These are phyloP conservation scores for Micrasema longulum DNA, from an alignment of 1,140 invertebrate genomes.

Conservation along the genomic window DNA sequence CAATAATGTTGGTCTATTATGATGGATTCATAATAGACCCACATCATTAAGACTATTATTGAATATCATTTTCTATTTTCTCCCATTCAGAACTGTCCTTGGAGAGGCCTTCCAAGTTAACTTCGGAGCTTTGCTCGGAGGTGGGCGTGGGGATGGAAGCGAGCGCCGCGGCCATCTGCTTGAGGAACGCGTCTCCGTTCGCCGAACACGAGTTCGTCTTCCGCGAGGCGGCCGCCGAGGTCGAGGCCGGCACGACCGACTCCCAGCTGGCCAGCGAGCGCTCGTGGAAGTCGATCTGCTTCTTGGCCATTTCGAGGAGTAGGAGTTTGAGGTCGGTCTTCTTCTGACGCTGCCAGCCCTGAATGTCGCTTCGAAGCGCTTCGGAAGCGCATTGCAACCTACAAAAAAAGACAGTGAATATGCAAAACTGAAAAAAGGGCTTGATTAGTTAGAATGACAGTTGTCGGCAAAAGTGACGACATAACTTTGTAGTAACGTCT, in stretches of 20 bases:
- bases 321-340: conserved; percentile 76
- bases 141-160: neutral
- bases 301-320: conserved; percentile 74
- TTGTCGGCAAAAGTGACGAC: no score
- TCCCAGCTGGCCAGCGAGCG: conserved; percentile 43
- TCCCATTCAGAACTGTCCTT: conserved; percentile 33
- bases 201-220: no score
- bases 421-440: no score
- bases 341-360: conserved; percentile 79
- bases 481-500: no score
- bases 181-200: no score
- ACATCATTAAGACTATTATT: neutral
- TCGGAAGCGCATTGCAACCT: conserved; percentile 79
- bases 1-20: no score
- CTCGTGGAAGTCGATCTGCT: conserved; percentile 72
- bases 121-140: neutral
- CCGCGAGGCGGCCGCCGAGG: neutral
- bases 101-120: conserved; percentile 4
- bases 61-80: conserved; percentile 10
- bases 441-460: no score
- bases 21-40: no score
- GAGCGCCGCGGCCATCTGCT: neutral
- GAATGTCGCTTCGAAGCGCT: conserved; percentile 77
- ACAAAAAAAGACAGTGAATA: conserved; percentile 14
- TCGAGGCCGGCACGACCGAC: conserved; percentile 12